These are phyloP conservation scores for Ganaspis brasiliensis DNA, from an alignment of 2,888 invertebrate genomes.

Conservation along the genomic window DNA sequence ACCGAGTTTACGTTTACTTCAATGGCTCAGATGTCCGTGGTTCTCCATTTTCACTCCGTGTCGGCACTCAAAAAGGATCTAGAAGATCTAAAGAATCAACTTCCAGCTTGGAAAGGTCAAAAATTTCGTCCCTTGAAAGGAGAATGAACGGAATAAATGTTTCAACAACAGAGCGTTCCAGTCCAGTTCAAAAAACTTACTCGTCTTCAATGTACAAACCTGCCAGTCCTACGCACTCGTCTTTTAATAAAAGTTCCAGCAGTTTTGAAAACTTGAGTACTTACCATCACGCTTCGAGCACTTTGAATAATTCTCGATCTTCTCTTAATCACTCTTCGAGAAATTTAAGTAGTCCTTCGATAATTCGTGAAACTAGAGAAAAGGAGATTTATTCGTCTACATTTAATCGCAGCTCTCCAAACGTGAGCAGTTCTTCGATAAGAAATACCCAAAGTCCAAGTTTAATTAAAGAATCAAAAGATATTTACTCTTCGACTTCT, in stretches of 20 bases:
- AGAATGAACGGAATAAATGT: constrained; percentile 74
- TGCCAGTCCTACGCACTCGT: constrained; percentile 71
- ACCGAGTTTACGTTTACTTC: constrained; percentile 94
- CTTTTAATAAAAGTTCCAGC: constrained; percentile 68
- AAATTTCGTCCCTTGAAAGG: constrained; percentile 72
- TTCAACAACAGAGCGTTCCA: constrained; percentile 62
- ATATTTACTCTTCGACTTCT: constrained; percentile 67
- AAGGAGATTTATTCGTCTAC: constrained; percentile 74
- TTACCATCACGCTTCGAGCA: constrained; percentile 65
- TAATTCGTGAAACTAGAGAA: constrained; percentile 74
- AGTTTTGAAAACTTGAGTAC: constrained; percentile 63
- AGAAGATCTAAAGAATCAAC: constrained; percentile 71
- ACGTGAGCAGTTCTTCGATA: constrained; percentile 41
- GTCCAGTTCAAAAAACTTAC: constrained; percentile 68
- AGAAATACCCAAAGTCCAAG: constrained; percentile 59
- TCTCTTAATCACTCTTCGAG: constrained; percentile 66
- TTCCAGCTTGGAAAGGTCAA: constrained; percentile 56
- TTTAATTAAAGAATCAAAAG: constrained; percentile 69
- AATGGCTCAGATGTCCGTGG: constrained; percentile 92
- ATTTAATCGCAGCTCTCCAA: constrained; percentile 63
- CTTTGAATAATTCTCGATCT: constrained; percentile 69
- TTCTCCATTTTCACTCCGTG: constrained; percentile 93
- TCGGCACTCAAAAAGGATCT: constrained; percentile 87
- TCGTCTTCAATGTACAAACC: constrained; percentile 71
- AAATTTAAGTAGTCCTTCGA: constrained; percentile 70